Evolutionary conservation across 2,113 vertebrate species (phyloP), one percentile per base, ranked within the genome.

Genomic region (Acanthisitta chloris): DNA sequence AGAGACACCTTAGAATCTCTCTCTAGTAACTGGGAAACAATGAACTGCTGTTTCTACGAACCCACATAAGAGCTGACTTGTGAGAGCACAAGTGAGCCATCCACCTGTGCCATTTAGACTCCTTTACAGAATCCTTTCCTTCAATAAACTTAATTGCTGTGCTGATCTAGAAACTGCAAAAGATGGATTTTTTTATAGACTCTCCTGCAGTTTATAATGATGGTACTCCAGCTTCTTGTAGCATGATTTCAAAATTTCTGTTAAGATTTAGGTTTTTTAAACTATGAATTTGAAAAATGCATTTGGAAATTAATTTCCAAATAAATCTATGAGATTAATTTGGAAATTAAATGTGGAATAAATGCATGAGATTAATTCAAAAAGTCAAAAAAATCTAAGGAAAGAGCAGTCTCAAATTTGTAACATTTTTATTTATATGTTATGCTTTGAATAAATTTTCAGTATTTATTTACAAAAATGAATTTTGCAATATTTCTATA

Each of bases 141-240:
- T 45, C 57, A 80, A 61, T 49, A 87, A 89, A 77, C 14, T 61
- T 74, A 71, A 85, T 12, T 85, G 66, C 36, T 61, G 21, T 52
- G 82, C 31, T 80, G 51, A 88, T n/a, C 21, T 36, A 82, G 24
- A 66, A 90, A 83, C 20, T 31, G 10, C 10, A 79, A 67, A 86
- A 34, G 3, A 0, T 1, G 1, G 42, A 57, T 65, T 62, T 86
- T 34, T 19, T 54, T 33, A 17, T 1, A 18, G 19, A 46, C 17
- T 49, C 43, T 73, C 21, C 65, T 88, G 43, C 4, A 20, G 20
- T 55, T 88, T 66, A 71, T 42, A 51, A 4, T 57, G 16, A 43
- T 5, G 4, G 13, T 12, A 57, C 17, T 57, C n/a, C 9, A 79
- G 18, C 1, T 33, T 81, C 40, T 17, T n/a, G 17, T 15, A 76